Evolutionary conservation across 2,888 invertebrate genomes (phyloP), one percentile per base, ranked within the genome.

Genomic region (Meghimatium bilineatum): DNA sequence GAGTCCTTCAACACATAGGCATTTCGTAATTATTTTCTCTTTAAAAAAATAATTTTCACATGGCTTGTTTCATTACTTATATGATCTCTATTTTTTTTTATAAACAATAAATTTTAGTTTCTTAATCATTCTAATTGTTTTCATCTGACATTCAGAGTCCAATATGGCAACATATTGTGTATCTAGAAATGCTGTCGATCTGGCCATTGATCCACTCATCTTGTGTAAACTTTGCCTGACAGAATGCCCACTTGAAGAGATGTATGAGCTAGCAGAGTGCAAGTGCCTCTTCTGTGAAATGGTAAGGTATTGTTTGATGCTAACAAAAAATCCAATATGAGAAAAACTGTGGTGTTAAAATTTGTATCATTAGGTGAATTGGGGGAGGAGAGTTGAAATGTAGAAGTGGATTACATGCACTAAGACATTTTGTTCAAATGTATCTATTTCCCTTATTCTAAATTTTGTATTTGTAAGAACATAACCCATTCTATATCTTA

Each of bases 251-350:
- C 87, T 89, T 36, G 87, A 87, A 29, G 91, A 92, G 38, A 92
- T 91, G 89, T 92, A 92, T 80, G 90, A 91, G 80, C 87, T 92
- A 56, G 82, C 87, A 1, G 91, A 91, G 67, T 93, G 92, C 88
- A 89, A 90, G 85, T 92, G 92, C 89, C 88, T 93, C 44, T 92
- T 92, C 84, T 92, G 92, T 88, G 88, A 90, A 87, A 86, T 86
- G 83, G 92, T 92, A 85, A 89, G 91, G 44, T 44, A 12, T 44
- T 44, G 44, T 44, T 44, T 44, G 44, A 44, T 44, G 44, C 12
- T 44, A 44, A 44, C n/a, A 44, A 44, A 5, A 44, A 12, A 44
- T 44, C 6, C 6, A 44, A 8, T 12, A 44, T 44, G 44, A 44
- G 44, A 44, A 44, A 44, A 5, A 44, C 44, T 44, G 44, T 44